Percentiles rank a stretch among this genome's conserved stretches.
These are phyloP conservation scores for Lepidurus couesii DNA, from an alignment of 1,140 invertebrate genomes.

Conservation along the genomic window DNA sequence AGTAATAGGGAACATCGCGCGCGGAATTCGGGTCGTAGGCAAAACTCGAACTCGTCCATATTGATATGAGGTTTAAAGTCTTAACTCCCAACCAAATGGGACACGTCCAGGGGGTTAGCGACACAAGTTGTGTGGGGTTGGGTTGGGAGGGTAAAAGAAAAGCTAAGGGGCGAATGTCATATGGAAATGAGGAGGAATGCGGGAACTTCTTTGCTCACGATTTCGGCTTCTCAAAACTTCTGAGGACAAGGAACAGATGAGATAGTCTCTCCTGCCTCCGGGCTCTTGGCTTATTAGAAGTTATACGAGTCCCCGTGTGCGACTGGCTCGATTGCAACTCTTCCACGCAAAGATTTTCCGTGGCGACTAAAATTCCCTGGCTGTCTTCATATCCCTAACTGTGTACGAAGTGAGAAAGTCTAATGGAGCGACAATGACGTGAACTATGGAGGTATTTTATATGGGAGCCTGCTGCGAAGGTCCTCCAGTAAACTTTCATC, in stretches of 20 bases:
- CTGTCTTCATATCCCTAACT: not conserved
- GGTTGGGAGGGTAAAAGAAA: not conserved
- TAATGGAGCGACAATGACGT: not conserved
- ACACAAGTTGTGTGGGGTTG: not conserved
- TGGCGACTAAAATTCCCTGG: not conserved
- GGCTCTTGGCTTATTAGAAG: not conserved
- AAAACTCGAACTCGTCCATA: not conserved
- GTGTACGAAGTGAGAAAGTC: not conserved
- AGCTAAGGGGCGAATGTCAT: not conserved
- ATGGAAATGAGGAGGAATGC: conserved; percentile 21
- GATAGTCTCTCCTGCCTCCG: not conserved
- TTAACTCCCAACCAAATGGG: not conserved
- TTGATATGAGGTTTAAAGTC: conserved; percentile 15
- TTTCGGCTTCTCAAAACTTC: not conserved
- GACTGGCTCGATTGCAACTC: not conserved
- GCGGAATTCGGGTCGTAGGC: not conserved
- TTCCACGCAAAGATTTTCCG: too few species aligned
- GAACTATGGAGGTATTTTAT: not conserved
- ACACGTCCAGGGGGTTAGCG: not conserved
- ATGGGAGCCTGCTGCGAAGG: too few species aligned
- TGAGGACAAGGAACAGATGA: not conserved
- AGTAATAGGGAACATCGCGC: not conserved
- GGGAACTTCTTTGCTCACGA: conserved; percentile 4
- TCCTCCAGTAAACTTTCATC: too few species aligned
- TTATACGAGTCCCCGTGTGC: not conserved